phyloP scores from a whole-genome alignment of 2,888 invertebrate genomes.

The Pyralis farinalis region DNA sequence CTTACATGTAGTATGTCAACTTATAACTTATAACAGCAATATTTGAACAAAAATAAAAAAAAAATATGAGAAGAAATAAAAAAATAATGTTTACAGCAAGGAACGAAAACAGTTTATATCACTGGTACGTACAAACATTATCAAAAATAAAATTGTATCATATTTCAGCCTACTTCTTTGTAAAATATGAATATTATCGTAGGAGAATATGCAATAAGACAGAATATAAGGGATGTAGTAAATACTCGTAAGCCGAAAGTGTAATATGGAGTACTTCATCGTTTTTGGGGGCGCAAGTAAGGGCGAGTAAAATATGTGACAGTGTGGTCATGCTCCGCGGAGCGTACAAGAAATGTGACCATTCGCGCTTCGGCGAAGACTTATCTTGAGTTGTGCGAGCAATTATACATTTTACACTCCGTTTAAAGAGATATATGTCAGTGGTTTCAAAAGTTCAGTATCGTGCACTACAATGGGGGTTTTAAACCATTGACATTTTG shows the following conservation, averaged over 20 bases:
- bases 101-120: too few species aligned
- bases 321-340: constrained; percentile 57
- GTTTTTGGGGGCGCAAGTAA: constrained; percentile 35
- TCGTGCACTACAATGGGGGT: too few species aligned
- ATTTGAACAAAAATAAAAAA: too few species aligned
- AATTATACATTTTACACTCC: constrained; percentile 14
- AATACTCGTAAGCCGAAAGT: constrained; percentile 20
- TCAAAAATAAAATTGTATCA: background rate
- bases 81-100: too few species aligned
- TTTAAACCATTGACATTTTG: too few species aligned
- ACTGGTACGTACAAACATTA: too few species aligned
- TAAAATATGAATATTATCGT: constrained; percentile 3
- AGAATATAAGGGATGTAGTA: constrained; percentile 11
- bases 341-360: constrained; percentile 68
- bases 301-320: constrained; percentile 70
- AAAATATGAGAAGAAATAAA: too few species aligned
- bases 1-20: too few species aligned
- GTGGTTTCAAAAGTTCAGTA: too few species aligned
- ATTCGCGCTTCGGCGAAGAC: constrained; percentile 39
- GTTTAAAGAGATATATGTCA: constrained; percentile 3
- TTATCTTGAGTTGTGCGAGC: constrained; percentile 17
- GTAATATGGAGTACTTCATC: constrained; percentile 32
- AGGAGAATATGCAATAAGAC: constrained; percentile 14
- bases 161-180: background rate
- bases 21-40: too few species aligned